Evolutionary conservation across 2,888 invertebrate genomes (phyloP), one percentile per base, ranked within the genome.

Genomic region (Ferrisia virgata): DNA sequence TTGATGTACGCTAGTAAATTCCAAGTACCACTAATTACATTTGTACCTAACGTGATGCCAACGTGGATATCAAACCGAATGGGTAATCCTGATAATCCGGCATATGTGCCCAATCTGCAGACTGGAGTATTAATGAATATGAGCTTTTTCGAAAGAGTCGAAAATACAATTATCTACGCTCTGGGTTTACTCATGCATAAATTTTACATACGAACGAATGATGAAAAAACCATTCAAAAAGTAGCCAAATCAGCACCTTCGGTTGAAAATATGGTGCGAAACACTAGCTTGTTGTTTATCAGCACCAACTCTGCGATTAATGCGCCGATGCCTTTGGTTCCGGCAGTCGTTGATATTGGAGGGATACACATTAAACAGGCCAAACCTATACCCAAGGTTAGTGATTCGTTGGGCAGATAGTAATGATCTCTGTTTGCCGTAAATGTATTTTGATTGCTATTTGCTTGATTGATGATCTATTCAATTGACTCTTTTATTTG

Each of bases 1-100:
- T 39, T 85, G 18, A 18, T 76, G 36, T 85, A 78, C 78, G 85
- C 80, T 3, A 18, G 8, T 0, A 80, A 85, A 18, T 84, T 84
- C 36, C 22, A 84, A 43, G 31, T 79, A 2, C 85, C 85, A 2
- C 53, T 84, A 18, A 72, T 85, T 28, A 28, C 85, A 0, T 6
- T 69, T 28, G 79, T 79, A 25, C 84, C 76, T 11, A 79, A 79
- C n/a, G 40, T 53, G 11, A n/a, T 85, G 11, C 36, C 82, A 1
- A 43, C 82, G 0, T 85, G 84, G 85, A 40, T 69, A 25, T 28
- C 72, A 9, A 28, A 11, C 15, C 25, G 8, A 6, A 22, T 82
- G 8, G 82, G 81, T 13, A 81, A 84, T 72, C 82, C 85, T 3
- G 18, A 53, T n/a, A 79, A 28, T 2, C 40, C 84, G 11, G 25